Evolutionary conservation across 2,888 invertebrate species (phyloP), one percentile per base, ranked within the genome.

Genomic region (Microplitis deprimator): DNA sequence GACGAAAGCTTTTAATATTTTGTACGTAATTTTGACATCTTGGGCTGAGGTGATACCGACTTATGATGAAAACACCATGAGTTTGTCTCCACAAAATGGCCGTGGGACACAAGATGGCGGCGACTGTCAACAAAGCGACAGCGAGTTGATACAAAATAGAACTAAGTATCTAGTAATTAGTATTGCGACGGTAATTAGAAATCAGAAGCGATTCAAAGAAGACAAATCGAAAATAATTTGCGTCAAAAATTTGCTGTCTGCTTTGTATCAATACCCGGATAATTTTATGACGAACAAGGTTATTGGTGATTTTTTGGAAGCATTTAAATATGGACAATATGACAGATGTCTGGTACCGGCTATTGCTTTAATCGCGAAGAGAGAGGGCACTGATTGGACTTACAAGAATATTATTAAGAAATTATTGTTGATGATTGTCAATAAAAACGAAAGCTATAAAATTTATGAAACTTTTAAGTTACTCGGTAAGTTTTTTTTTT

Each of bases 41-140:
- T 91, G 91, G 91, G 87, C 89, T 16, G 91, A 91, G 85, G 87
- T 91, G 38, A 81, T 91, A 29, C 91, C 91, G 7, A 84, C 85
- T 76, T 86, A 84, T 70, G 81, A 82, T n/a, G 50, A 50, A 50
- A 50, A 13, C 13, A 50, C 50, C 10, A 50, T 50, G 50, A 50
- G 50, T 50, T 50, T 50, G 7, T 1, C 13, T 10, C 1, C 50
- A 7, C 68, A 79, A 29, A 81, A 79, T 41, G 80, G 81, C 7
- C 6, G 10, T 29, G 85, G 89, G 84, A 83, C 10, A 41, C 41
- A 41, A 41, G 10, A 41, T 41, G 8, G 41, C 41, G 8, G 41
- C 10, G 8, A 41, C 0, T 7, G 41, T 8, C 6, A 7, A 41
- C 69, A 80, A 38, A 81, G 79, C 41, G 80, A 81, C 29, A 6